Percentiles rank a stretch among this genome's conserved stretches.
Evolutionary conservation across 2,797 vertebrate genomes (phyloP).

Genomic region (Arctocebus calabarensis): DNA sequence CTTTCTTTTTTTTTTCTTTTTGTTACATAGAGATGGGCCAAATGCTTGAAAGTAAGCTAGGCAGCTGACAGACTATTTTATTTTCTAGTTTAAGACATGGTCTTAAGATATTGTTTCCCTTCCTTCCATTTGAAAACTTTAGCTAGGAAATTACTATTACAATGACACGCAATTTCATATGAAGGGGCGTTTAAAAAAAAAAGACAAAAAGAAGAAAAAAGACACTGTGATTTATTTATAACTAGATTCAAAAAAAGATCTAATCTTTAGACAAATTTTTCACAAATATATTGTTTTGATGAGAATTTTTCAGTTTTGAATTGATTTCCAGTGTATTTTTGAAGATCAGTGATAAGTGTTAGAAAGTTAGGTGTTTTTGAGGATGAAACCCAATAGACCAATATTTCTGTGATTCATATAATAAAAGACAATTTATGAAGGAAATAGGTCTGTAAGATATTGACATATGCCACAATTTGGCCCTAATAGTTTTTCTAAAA

Average conservation of each 20-base stretch:
- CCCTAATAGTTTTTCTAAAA: background rate
- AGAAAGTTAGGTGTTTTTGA: background rate
- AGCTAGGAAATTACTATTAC: constrained; percentile 13
- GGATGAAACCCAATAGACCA: background rate
- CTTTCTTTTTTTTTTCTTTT: constrained; percentile 80
- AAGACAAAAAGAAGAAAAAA: background rate
- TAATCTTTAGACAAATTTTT: background rate
- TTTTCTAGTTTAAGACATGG: constrained; percentile 65
- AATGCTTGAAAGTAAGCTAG: constrained; percentile 80
- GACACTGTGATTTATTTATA: background rate
- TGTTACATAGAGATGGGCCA: constrained; percentile 67
- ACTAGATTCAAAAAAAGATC: background rate
- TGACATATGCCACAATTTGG: background rate
- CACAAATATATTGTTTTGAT: background rate
- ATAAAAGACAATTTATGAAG: constrained; percentile 53
- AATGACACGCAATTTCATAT: background rate
- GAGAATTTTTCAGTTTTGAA: background rate
- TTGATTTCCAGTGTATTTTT: background rate
- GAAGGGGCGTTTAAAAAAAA: constrained; percentile 38
- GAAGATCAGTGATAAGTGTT: background rate
- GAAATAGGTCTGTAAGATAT: background rate
- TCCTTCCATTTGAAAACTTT: background rate
- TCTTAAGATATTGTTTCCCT: constrained; percentile 49
- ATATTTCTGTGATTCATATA: background rate
- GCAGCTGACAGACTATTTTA: constrained; percentile 65